These are phyloP conservation scores for Cyanistes caeruleus DNA, from an alignment of 2,113 vertebrate species.

Conservation along the genomic window DNA sequence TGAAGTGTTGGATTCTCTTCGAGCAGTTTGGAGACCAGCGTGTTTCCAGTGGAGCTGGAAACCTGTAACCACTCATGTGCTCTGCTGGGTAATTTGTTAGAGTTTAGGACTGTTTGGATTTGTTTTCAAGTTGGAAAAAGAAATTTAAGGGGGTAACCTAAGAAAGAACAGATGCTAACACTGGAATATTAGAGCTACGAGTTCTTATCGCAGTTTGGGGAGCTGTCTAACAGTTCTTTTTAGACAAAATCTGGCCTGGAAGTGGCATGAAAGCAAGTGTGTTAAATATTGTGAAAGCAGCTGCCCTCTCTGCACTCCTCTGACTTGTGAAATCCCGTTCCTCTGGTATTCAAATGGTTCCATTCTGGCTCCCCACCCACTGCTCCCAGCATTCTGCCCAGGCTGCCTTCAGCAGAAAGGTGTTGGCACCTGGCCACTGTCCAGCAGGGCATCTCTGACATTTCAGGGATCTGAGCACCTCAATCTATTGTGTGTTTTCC, in stretches of 20 bases:
- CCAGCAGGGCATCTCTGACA: not conserved
- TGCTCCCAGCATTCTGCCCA: fast-evolving
- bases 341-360: not conserved
- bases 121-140: conserved; percentile 53
- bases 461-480: not conserved
- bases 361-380: not conserved
- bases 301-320: not conserved
- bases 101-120: conserved; percentile 59
- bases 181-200: conserved; percentile 17
- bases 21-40: conserved; percentile 55
- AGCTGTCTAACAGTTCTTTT: conserved; percentile 9
- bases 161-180: conserved; percentile 60
- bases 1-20: conserved; percentile 62
- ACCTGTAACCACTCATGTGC: conserved; percentile 61
- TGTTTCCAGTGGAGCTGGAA: conserved; percentile 70
- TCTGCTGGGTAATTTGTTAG: conserved; percentile 65
- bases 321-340: not conserved
- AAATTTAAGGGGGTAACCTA: conserved; percentile 34
- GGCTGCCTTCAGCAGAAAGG: not conserved
- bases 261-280: conserved; percentile 34
- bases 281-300: not conserved
- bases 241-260: conserved; percentile 10
- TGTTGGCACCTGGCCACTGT: not conserved
- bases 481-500: not conserved
- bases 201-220: conserved; percentile 31